Base-by-base conservation (phyloP, 2,888 invertebrate genomes). In the Lathronympha strigana region DNA sequence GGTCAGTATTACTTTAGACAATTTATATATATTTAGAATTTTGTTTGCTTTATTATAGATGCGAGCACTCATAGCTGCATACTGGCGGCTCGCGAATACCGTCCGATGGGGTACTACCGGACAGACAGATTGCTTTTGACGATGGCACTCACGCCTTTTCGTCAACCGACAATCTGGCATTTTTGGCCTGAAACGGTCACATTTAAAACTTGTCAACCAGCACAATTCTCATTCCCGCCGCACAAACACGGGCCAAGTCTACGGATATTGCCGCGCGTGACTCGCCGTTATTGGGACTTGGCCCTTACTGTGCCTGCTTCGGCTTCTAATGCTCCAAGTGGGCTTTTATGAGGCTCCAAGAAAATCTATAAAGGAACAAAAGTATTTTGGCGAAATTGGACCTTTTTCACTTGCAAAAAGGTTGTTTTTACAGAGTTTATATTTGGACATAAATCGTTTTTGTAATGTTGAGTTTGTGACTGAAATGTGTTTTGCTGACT, bases 231-330 rank as follows among this genome's bases (percentile, higher is more conserved):
- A 54, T 54, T 54, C 54, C 38, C 25, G 4, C 38, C 40, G 54
- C 40, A 54, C 3, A 36, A 33, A 40, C 38, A 38, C 54, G 17
- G 51, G 36, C 53, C 38, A 38, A 54, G 38, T 53, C n/a, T 53
- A 33, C 63, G 63, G 63, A 63, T 63, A 63, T 63, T 63, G 63
- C 50, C 33, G 63, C 50, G 55, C 63, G 63, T 63, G 63, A 57
- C 63, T 28, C 55, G 55, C 19, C 49, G 38, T 38, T 63, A 55
- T 49, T 57, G 63, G 51, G 31, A 31, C 61, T 61, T 53, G 62
- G 45, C 23, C 33, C 53, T 62, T 53, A 53, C 61, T 17, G 43
- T 17, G 61, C 33, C 40, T n/a, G 61, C 5, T 61, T 47, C 33
- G 15, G 33, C 60, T 17, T 15, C 15, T 45, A 38, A 49, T 17